phyloP scores from a whole-genome alignment of 2,888 invertebrate species.

The Magallana nippona region DNA sequence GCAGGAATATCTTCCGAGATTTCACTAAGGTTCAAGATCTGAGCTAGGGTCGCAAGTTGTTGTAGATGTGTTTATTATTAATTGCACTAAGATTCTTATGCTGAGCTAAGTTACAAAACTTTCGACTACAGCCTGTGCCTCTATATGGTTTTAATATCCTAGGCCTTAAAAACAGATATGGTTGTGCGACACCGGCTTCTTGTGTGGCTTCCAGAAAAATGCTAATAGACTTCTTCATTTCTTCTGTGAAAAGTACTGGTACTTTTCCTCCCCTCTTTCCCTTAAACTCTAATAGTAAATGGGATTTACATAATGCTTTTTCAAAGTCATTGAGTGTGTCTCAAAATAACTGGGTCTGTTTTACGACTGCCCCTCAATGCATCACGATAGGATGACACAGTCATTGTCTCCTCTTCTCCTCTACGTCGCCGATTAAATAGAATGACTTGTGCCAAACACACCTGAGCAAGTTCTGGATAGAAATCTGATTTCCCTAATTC shows the following conservation, averaged over 20 bases:
- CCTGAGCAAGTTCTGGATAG: conserved; percentile 45
- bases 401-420: conserved; percentile 77
- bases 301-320: neutral
- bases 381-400: conserved; percentile 39
- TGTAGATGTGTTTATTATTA: conserved; percentile 19
- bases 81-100: conserved; percentile 42
- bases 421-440: conserved; percentile 83
- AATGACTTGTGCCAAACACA: conserved; percentile 45
- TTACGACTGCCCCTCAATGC: conserved; percentile 31
- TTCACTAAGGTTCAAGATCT: conserved; percentile 29
- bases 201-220: neutral
- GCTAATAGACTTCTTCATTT: neutral
- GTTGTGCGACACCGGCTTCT: neutral
- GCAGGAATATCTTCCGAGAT: conserved; percentile 34
- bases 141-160: conserved; percentile 7
- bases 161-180: neutral
- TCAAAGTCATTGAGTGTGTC: conserved; percentile 42
- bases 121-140: conserved; percentile 42
- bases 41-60: conserved; percentile 18
- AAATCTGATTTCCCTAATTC: conserved; percentile 28
- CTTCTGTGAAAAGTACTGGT: conserved; percentile 3
- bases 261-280: conserved; percentile 36
- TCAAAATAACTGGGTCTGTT: conserved; percentile 37
- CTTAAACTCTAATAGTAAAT: conserved; percentile 10
- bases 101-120: conserved; percentile 39